Evolutionary conservation across 2,888 invertebrate species (phyloP).

Genomic region (Neoaliturus tenellus): DNA sequence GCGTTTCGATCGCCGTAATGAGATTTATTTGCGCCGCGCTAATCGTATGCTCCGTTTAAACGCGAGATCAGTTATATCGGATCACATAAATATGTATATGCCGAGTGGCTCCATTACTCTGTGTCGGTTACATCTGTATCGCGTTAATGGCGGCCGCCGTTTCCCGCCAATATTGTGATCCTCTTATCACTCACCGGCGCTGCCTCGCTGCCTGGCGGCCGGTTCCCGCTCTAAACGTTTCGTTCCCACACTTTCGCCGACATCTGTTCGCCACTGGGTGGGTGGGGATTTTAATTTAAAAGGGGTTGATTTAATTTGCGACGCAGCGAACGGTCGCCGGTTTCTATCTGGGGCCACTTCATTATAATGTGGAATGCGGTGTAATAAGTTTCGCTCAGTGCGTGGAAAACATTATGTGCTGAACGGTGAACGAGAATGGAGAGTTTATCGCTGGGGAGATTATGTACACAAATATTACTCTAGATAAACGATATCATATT

Average conservation of each 20-base stretch:
- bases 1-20: conserved; percentile 26
- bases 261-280: conserved; percentile 28
- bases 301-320: background rate
- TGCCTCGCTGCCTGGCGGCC: background rate
- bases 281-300: background rate
- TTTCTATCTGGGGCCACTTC: too few species aligned
- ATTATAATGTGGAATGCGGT: background rate
- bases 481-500: too few species aligned
- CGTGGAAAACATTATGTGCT: too few species aligned
- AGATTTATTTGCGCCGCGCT: conserved; percentile 19
- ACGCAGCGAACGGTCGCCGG: too few species aligned
- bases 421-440: too few species aligned
- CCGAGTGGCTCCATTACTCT: conserved; percentile 10
- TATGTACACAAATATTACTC: too few species aligned
- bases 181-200: background rate
- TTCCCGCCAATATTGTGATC: conserved; percentile 33
- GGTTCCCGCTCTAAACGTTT: background rate
- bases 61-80: conserved; percentile 24
- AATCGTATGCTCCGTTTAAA: conserved; percentile 8
- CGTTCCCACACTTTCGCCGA: conserved; percentile 43
- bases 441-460: too few species aligned
- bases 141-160: conserved; percentile 29
- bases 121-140: conserved; percentile 37
- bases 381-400: too few species aligned
- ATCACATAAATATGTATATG: conserved; percentile 13